Evolutionary conservation across 2,888 invertebrate genomes (phyloP), one percentile per base, ranked within the genome.

Genomic region (Apocheima hispidaria): DNA sequence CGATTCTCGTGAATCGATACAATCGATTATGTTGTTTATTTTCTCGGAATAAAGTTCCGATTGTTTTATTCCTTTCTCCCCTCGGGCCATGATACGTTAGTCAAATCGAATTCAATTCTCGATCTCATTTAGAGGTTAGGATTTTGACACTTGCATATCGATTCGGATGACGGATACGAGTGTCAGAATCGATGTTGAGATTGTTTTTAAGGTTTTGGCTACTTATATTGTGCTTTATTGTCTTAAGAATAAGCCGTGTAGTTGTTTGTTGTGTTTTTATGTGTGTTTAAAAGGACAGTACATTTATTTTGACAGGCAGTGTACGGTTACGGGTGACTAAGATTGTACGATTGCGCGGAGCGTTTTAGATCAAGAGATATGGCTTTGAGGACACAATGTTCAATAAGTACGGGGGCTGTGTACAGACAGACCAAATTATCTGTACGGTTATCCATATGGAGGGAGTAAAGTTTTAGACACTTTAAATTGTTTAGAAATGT

Each of bases 301-400:
- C 82, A 84, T 88, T 85, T 91, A 88, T 91, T 92, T 90, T 91
- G 92, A 92, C 90, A 91, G 90, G 75, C 83, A 79, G 84, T 88
- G 83, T 86, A 82, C 84, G 86, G 87, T 84, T 83, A 86, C 88
- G 82, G 80, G 87, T 86, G 87, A 88, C 89, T 87, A 80, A 86
- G 90, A 89, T 90, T 82, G 84, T 82, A 81, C 82, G 91, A 90
- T 90, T 84, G 78, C 78, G 81, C 84, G 78, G 79, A 84, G 78
- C 88, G 81, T 88, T 90, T 90, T 86, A 90, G 91, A 92, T 92
- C 69, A 66, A 67, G 54, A 82, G 91, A 92, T 92, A 91, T 84
- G 66, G 56, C 12, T 7, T 18, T 51, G 57, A 20, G 68, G 75
- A 86, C 82, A 82, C 72, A 83, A 76, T 60, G 80, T 49, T 65